These are phyloP conservation scores for Xanthorhoe designata DNA, from an alignment of 2,888 invertebrate genomes.

Conservation along the genomic window DNA sequence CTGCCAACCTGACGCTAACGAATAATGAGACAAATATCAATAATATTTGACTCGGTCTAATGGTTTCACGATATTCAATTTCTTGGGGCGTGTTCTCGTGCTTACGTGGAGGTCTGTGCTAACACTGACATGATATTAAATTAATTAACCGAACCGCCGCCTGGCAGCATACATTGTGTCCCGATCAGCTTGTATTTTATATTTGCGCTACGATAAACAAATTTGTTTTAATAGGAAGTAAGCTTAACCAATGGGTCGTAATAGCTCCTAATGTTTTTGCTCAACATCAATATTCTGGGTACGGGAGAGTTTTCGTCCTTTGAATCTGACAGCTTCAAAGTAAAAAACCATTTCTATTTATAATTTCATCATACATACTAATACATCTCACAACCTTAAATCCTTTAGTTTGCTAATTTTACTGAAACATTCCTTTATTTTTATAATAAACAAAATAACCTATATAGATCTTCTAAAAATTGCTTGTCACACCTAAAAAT, in stretches of 20 bases:
- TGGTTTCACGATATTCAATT: conserved; percentile 44
- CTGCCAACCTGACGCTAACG: no score
- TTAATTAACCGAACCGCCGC: conserved; percentile 40
- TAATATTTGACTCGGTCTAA: conserved; percentile 41
- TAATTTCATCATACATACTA: no score
- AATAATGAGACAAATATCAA: conserved; percentile 34
- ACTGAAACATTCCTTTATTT: no score
- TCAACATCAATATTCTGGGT: background rate
- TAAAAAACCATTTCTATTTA: no score
- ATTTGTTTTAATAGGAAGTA: conserved; percentile 3
- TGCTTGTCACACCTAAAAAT: no score
- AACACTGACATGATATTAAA: conserved; percentile 45
- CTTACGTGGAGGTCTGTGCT: conserved; percentile 39
- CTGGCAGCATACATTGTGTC: conserved; percentile 34
- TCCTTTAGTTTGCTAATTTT: no score
- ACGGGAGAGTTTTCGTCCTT: no score
- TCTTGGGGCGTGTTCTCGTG: conserved; percentile 41
- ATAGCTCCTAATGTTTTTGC: background rate
- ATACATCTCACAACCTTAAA: no score
- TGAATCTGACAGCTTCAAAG: no score
- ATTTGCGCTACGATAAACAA: conserved; percentile 3
- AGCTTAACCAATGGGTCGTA: background rate
- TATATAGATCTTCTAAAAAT: no score
- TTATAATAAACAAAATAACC: no score
- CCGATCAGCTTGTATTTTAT: conserved; percentile 7